Conservation (phyloP, 1,140 invertebrate species). For the Nymphalis io region DNA sequence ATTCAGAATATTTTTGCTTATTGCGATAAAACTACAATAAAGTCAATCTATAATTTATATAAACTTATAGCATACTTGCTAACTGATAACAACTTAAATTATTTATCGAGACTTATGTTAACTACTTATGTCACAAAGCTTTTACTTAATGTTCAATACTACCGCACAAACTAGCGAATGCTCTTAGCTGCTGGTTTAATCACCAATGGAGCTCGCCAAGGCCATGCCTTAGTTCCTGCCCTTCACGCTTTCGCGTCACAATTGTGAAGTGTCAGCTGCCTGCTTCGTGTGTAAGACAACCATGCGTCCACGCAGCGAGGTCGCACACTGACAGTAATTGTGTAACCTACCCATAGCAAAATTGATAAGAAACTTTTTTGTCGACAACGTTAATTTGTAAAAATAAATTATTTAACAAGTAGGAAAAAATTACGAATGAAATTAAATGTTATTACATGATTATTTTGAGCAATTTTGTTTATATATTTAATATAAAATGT, state of each 20-base stretch:
- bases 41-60: too few relatives aligned
- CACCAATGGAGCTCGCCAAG: conserved; percentile 40
- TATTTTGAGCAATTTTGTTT: too few relatives aligned
- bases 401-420: neutral
- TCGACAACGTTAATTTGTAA: neutral
- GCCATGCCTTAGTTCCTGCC: conserved; percentile 43
- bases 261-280: conserved; percentile 38
- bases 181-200: neutral
- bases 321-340: conserved; percentile 24
- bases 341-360: conserved; percentile 14
- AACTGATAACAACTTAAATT: too few relatives aligned
- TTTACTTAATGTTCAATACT: neutral
- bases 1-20: too few relatives aligned
- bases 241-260: conserved; percentile 60
- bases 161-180: neutral
- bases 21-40: too few relatives aligned
- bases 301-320: conserved; percentile 34
- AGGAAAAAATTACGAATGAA: too few relatives aligned
- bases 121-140: neutral
- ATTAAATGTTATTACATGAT: too few relatives aligned
- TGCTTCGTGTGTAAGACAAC: conserved; percentile 30
- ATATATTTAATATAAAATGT: too few relatives aligned
- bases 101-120: too few relatives aligned
- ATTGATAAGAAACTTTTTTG: neutral
- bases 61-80: too few relatives aligned